A percentile compares a stretch with the other conserved stretches of the same genome.
Conservation (phyloP, 2,888 invertebrate genomes). For the Athetis lepigone region DNA sequence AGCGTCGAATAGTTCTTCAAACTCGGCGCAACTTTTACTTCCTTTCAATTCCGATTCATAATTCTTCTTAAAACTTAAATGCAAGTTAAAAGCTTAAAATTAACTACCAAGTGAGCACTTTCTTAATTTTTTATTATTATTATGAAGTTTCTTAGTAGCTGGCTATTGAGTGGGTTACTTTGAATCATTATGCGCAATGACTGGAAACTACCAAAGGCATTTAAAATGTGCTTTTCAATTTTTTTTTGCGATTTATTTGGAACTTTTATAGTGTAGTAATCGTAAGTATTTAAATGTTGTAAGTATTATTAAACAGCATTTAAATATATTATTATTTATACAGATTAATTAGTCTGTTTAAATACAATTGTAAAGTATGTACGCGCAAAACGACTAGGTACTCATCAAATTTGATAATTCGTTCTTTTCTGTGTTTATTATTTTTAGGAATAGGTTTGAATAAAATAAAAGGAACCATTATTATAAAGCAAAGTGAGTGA, state of each 20-base stretch:
- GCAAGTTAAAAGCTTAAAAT: conserved; percentile 84
- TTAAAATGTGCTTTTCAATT: not conserved
- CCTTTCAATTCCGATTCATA: conserved; percentile 82
- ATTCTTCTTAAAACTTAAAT: conserved; percentile 84
- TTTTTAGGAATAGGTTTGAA: not conserved
- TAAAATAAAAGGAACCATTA: too few species aligned
- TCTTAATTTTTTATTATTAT: conserved; percentile 75
- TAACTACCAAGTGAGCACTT: conserved; percentile 74
- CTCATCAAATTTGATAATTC: too few species aligned
- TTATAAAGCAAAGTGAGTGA: too few species aligned
- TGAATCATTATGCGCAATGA: conserved; percentile 4
- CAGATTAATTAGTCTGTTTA: too few species aligned
- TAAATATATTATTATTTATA: too few species aligned
- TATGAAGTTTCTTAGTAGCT: conserved; percentile 71
- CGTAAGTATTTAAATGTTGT: not conserved
- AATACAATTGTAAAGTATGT: too few species aligned
- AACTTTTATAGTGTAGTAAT: not conserved
- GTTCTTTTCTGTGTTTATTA: not conserved
- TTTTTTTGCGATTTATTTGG: too few species aligned
- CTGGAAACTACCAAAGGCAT: not conserved
- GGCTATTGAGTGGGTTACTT: conserved; percentile 65
- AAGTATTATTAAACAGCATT: too few species aligned
- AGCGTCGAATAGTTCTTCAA: conserved; percentile 62
- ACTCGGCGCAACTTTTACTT: conserved; percentile 77
- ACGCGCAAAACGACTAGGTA: too few species aligned